These are phyloP conservation scores for Rhinoraja longicauda DNA, from an alignment of 2,797 vertebrate genomes.

Conservation along the genomic window DNA sequence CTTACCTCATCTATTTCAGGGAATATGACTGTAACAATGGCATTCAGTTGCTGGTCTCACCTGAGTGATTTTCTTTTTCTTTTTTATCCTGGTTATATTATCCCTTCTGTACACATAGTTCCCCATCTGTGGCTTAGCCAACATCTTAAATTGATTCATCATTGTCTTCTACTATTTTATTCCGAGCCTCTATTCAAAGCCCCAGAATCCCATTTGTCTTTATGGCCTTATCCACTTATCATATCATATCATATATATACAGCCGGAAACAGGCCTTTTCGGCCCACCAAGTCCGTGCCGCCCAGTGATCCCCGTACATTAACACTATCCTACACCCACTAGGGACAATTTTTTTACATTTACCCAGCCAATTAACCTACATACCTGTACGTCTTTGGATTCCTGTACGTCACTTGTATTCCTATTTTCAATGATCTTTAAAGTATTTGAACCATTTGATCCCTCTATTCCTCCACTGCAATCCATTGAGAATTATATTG, in stretches of 20 bases:
- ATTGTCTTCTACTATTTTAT: not conserved
- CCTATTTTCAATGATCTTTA: not conserved
- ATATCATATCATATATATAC: too few species aligned
- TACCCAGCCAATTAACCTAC: too few species aligned
- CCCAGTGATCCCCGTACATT: too few species aligned
- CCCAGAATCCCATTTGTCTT: conserved; percentile 9
- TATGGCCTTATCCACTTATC: not conserved
- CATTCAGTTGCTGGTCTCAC: not conserved
- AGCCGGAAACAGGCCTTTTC: too few species aligned
- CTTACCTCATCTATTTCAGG: not conserved
- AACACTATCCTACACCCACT: too few species aligned
- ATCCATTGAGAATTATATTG: not conserved
- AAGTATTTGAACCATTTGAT: not conserved
- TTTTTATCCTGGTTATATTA: conserved; percentile 3
- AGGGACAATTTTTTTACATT: too few species aligned
- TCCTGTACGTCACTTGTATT: too few species aligned
- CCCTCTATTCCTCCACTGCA: not conserved
- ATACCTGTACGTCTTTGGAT: too few species aligned
- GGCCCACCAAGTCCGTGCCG: too few species aligned
- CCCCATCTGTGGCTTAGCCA: not conserved
- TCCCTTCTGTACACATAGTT: not conserved
- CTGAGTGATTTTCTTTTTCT: not conserved
- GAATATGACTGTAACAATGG: not conserved
- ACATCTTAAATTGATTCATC: not conserved
- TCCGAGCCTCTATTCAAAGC: not conserved